Base-by-base conservation (phyloP, 2,113 vertebrate genomes). In the Channa maculata region DNA sequence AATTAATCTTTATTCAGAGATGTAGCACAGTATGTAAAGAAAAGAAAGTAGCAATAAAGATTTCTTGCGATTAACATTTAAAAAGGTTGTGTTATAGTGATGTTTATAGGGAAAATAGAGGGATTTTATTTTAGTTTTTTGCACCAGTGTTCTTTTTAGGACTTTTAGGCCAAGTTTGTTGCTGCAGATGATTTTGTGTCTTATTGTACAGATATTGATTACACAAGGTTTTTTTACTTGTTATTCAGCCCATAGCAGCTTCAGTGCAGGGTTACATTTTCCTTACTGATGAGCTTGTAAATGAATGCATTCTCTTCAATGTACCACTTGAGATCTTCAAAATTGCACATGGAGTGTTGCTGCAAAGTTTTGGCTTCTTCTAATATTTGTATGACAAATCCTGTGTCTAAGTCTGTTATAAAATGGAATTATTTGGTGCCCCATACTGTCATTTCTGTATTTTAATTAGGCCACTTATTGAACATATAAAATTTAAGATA, bases 401-500 rank as follows among this genome's bases (percentile, higher is more conserved):
- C 51, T 3, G 37, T 36, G 2, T 66, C 9, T 15, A 33, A 38
- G 13, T 61, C 5, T n/a, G 1, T 74, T 33, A 54, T 12, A 62
- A 65, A 71, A 38, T 39, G 4, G 0, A 71, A 70, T 61, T 52
- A 48, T 63, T 57, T 70, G 65, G n/a, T 46, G 10, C 33, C 61
- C 5, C 24, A 15, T 46, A 50, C 41, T 38, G 6, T 43, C 51
- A 60, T 74, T 60, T 77, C 53, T 39, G 3, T 46, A 49, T 72
- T 68, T 55, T 52, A 63, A 82, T 84, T 71, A 66, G 61, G 24
- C 45, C 11, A 38, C 54, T 73, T 58, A 59, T 76, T 57, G 37
- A 65, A 80, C 71, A 46, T 77, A 58, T 81, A 59, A 59, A 58
- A 75, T 83, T 24, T 59, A 76, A 88, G 65, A 75, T 54, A 64